Evolutionary conservation across 2,113 vertebrate species (phyloP), one percentile per base, ranked within the genome.

Genomic region (Myotis davidii): DNA sequence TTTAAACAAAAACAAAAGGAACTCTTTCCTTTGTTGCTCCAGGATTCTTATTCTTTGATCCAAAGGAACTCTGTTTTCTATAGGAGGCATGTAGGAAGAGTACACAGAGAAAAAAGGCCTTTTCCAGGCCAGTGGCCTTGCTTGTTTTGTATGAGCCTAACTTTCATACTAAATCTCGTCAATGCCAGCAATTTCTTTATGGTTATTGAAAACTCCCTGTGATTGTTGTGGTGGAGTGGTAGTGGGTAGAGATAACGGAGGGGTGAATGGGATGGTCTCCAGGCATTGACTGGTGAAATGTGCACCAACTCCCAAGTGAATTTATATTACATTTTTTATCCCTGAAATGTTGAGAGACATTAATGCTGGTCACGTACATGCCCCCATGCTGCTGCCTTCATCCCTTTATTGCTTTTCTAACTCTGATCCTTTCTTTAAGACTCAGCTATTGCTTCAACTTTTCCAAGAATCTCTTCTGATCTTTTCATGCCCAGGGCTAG

Each of bases 1-100:
- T 97, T 95, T 94, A 94, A 97, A 97, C 94, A 97, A 97, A 97
- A 97, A 92, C 94, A 94, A 94, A 97, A 96, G 70, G 37, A 97
- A 94, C 72, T 91, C 70, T 97, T 88, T 91, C 93, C 88, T 97
- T 7, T n/a, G 59, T 96, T 95, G 76, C 85, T 95, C 81, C 72
- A 88, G 92, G 70, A 93, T 89, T 76, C 93, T 96, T 95, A 91
- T 91, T 97, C 92, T 97, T 94, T 94, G 90, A 97, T 94, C 88
- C 81, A 69, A 79, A 90, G 50, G 72, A 92, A 87, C 76, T 91
- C 76, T 61, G 65, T 82, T 77, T 94, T 95, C 88, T 92, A 56
- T 27, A 52, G 73, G 32, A 78, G 32, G 67, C 0, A 0, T 7
- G 32, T 48, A 96, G 50, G 64, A 74, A 72, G 90, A 90, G 82